Base-by-base conservation (phyloP, 1,140 invertebrate species). In the Drosophila sproati region DNA sequence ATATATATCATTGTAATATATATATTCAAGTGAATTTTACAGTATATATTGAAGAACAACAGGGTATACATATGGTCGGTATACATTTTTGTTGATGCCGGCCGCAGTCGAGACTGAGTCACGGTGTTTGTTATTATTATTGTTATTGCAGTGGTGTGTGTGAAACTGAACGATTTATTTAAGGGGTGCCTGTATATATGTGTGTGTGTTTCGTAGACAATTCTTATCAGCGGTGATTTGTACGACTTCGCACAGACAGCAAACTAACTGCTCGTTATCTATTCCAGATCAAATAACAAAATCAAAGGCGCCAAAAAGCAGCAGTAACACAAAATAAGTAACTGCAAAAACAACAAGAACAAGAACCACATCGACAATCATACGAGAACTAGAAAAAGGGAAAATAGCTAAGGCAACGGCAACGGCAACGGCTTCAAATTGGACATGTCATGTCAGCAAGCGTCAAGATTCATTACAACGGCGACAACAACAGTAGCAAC, bases 381-480 rank as follows among this genome's bases (percentile, higher is more conserved):
- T 56, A 12, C 35, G 57, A 32, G 41, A 51, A 50, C 35, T 43
- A 29, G 31, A 54, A 41, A 43, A 39, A 71, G 41, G 41, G 28
- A 55, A 45, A 70, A 48, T 20, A 51, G 70, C 45, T 57, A 69
- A 51, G 68, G 59, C 60, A 77, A 73, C 69, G 57, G 59, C 60
- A 77, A 73, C 69, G 57, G 77, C 77, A 83, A 78, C 85, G 81
- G 80, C 85, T 88, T 74, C 67, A 88, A 85, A 85, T 83, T 82
- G 91, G 91, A 92, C 78, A 92, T 92, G 91, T 92, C 91, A 92
- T 92, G 91, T 92, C 91, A 92, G 91, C 91, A 92, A 92, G 91
- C 73, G 74, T 85, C 91, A 77, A 90, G 86, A 91, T 77, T 82
- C 73, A 90, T 76, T 74, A 60, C 69, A 78, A 61, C 72, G 73